Base-by-base conservation (phyloP, 2,113 vertebrate genomes). In the Gymnocephalus cernua region DNA sequence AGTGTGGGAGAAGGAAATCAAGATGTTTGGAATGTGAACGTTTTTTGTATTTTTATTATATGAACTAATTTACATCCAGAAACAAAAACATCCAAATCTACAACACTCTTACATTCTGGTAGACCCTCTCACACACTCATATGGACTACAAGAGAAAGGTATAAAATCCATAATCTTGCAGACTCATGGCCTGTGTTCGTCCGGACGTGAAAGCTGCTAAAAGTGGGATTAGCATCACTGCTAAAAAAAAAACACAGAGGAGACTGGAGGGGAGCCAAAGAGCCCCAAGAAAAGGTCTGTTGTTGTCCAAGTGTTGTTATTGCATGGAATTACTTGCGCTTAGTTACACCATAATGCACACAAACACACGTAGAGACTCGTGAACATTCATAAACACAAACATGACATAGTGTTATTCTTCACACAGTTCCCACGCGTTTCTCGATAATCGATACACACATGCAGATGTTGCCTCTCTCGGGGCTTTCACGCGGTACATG, bases 251-350 rank as follows among this genome's bases (percentile, higher is more conserved):
- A 92, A 91, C 84, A 88, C 47, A 0, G 81, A 87, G 79, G 58
- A 81, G 85, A 56, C 77, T 91, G 91, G 90, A 90, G 18, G 4
- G 1, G 51, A 74, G 92, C 89, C 91, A 92, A 78, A 51, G 41
- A n/a, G 81, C 69, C 73, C 35, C n/a, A 78, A 91, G 86, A 93
- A 93, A 91, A 89, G 89, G 59, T 41, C 90, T 51, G 85, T 93
- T 94, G 93, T 93, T 89, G 86, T 86, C 65, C 70, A 77, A 86
- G 84, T 91, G 88, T 90, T 89, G 89, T 91, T 92, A 89, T 88
- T 84, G 80, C 77, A 18, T 77, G 75, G 89, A 86, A 81, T 94
- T 89, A 93, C 83, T 86, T 75, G 79, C 15, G 79, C 70, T 93
- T 93, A 91, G 88, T 89, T 84, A 76, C 89, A 76, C 84, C 83